Percentiles rank a stretch among this genome's conserved stretches.
Conservation (phyloP, 2,888 invertebrate genomes). For the Eilema depressum region DNA sequence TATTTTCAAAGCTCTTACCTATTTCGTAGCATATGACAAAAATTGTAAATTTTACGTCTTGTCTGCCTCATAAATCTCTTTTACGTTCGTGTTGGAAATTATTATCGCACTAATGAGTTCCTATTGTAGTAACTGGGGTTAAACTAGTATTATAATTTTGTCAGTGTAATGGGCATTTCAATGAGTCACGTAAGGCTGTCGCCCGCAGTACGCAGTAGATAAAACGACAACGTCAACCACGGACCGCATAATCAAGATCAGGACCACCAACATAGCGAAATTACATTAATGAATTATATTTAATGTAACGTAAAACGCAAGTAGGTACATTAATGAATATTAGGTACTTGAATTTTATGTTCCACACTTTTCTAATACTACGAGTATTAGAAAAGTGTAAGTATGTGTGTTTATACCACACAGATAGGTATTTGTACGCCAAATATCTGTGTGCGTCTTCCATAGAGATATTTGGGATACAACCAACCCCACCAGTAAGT, state of each 20-base stretch:
- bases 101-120: constrained; percentile 57
- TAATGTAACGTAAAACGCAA: background rate
- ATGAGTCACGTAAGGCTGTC: constrained; percentile 23
- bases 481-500: too few species aligned
- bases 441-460: too few species aligned
- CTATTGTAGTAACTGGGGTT: constrained; percentile 45
- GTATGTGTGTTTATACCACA: too few species aligned
- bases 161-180: constrained; percentile 33
- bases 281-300: constrained; percentile 43
- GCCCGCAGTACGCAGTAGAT: constrained; percentile 35
- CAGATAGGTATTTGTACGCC: too few species aligned
- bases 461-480: too few species aligned
- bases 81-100: constrained; percentile 49
- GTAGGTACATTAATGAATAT: too few species aligned
- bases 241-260: constrained; percentile 53
- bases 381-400: too few species aligned
- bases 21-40: constrained; percentile 29
- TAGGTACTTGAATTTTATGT: too few species aligned
- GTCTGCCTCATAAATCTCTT: constrained; percentile 48
- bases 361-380: too few species aligned
- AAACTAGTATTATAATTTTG: constrained; percentile 46
- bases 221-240: constrained; percentile 46
- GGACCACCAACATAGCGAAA: constrained; percentile 33
- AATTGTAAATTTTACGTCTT: constrained; percentile 27
- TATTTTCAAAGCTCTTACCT: constrained; percentile 39